Percentiles rank a stretch among this genome's conserved stretches.
These are phyloP conservation scores for Pseudomyrmex concolor DNA, from an alignment of 1,140 invertebrate species.

Conservation along the genomic window DNA sequence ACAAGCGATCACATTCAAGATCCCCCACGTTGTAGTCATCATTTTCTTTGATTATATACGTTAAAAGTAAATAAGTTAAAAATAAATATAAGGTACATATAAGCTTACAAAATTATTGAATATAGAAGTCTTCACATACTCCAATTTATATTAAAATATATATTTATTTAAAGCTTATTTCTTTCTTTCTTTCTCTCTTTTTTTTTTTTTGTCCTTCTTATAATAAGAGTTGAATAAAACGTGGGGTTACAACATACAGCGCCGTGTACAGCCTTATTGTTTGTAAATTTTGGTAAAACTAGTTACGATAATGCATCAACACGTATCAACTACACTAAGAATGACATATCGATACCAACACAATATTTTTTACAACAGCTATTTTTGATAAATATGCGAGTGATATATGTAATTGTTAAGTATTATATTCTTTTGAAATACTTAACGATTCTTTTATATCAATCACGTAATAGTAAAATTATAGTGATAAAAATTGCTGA, in stretches of 20 bases:
- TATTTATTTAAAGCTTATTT: neutral
- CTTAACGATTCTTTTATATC: neutral
- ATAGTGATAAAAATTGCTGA: neutral
- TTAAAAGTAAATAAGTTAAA: slow-evolving; percentile 37
- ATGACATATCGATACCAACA: neutral
- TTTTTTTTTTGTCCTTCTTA: neutral
- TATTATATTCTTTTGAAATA: slow-evolving; percentile 4
- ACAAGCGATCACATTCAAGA: slow-evolving; percentile 76
- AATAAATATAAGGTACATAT: neutral
- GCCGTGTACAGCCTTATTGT: neutral
- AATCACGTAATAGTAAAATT: neutral
- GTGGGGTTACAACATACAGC: slow-evolving; percentile 31
- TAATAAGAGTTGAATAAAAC: slow-evolving; percentile 45
- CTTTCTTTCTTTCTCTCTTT: neutral
- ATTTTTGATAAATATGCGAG: neutral
- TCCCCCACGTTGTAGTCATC: slow-evolving; percentile 42
- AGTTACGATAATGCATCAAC: slow-evolving; percentile 1
- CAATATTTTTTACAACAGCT: slow-evolving; percentile 5
- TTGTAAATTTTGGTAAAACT: too few relatives aligned
- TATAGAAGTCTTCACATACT: neutral
- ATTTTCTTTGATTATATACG: neutral
- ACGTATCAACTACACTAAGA: slow-evolving; percentile 6
- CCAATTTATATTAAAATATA: neutral
- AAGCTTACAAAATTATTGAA: slow-evolving; percentile 33
- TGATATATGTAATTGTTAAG: neutral